Conservation (phyloP, 2,797 vertebrate genomes). For the Cichlasoma orientale region DNA sequence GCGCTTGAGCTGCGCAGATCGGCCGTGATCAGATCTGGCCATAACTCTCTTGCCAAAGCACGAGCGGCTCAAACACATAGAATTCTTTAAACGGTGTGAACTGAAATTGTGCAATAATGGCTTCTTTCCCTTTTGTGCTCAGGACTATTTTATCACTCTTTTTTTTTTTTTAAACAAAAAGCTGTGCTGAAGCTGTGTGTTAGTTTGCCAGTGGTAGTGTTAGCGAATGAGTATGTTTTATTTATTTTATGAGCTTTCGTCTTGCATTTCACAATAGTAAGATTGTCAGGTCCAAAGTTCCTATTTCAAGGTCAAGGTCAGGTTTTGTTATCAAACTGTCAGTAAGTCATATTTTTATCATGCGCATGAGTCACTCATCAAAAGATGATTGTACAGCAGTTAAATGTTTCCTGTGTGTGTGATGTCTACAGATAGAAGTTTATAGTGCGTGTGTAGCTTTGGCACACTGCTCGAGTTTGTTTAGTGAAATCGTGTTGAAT, state of each 20-base stretch:
- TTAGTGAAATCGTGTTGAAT: not conserved
- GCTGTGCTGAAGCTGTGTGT: constrained; percentile 16
- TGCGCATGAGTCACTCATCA: not conserved
- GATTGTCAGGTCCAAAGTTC: constrained; percentile 47
- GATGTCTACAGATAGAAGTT: not conserved
- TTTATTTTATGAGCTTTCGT: constrained; percentile 49
- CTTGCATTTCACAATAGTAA: constrained; percentile 35
- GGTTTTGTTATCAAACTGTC: constrained; percentile 29
- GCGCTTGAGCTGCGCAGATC: constrained; percentile 9
- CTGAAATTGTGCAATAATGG: constrained; percentile 72
- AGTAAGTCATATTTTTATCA: constrained; percentile 61
- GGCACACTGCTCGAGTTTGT: not conserved
- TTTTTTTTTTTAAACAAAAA: constrained; percentile 17
- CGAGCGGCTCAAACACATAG: constrained; percentile 9
- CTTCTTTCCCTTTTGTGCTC: constrained; percentile 55
- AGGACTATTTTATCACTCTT: constrained; percentile 51
- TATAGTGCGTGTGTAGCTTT: not conserved
- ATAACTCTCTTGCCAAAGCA: constrained; percentile 27
- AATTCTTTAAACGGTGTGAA: constrained; percentile 24
- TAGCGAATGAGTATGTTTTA: constrained; percentile 39
- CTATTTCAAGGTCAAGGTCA: constrained; percentile 59
- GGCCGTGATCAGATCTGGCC: constrained; percentile 3
- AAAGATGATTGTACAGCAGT: not conserved
- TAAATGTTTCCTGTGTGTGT: not conserved
- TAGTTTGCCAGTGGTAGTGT: constrained; percentile 23